Conservation (phyloP, 2,888 invertebrate species). For the Sisyra terminalis region DNA sequence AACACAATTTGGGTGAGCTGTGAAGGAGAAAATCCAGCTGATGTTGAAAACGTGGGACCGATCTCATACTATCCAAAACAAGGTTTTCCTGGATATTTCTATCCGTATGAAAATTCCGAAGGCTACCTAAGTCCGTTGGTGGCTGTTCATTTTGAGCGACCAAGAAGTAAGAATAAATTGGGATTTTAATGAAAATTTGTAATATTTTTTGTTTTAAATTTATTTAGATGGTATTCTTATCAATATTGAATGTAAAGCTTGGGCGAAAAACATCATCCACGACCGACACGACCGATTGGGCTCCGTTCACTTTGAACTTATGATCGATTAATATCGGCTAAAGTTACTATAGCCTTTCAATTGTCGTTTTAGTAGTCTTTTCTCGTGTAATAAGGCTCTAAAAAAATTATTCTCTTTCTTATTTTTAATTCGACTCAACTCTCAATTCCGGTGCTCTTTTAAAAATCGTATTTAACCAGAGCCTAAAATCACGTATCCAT, state of each 20-base stretch:
- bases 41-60: constrained; percentile 79
- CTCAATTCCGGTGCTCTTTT: no score
- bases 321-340: constrained; percentile 25
- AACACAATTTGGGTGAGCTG: constrained; percentile 86
- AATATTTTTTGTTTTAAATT: constrained; percentile 13
- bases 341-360: neutral
- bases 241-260: constrained; percentile 46
- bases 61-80: constrained; percentile 63
- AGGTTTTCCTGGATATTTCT: constrained; percentile 81
- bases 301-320: constrained; percentile 48
- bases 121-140: constrained; percentile 81
- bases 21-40: constrained; percentile 85
- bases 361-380: no score
- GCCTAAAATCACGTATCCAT: no score
- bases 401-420: no score
- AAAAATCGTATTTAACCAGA: no score
- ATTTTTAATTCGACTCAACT: no score
- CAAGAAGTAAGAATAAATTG: constrained; percentile 51
- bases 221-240: constrained; percentile 30
- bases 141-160: constrained; percentile 69
- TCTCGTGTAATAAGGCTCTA: no score
- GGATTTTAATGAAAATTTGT: neutral
- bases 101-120: constrained; percentile 72
- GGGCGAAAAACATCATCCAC: constrained; percentile 44
- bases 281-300: constrained; percentile 42